Evolutionary conservation across 1,140 invertebrate genomes (phyloP).

Genomic region (Leptopilina boulardi): DNA sequence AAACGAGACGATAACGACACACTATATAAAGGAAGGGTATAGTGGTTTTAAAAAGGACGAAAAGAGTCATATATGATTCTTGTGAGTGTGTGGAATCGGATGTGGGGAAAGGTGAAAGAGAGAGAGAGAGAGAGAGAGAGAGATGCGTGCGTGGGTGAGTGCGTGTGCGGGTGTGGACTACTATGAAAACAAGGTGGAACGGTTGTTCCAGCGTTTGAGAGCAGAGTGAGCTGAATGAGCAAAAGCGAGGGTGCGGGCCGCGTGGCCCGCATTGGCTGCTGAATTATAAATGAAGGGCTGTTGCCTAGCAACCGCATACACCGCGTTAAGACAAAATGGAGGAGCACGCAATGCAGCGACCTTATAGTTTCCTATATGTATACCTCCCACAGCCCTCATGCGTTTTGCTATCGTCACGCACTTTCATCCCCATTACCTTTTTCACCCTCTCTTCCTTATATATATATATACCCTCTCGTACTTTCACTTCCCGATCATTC

Average conservation of each 20-base stretch:
- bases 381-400: conserved; percentile 37
- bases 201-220: conserved; percentile 68
- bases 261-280: conserved; percentile 70
- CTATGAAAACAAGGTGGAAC: conserved; percentile 59
- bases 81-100: conserved; percentile 1
- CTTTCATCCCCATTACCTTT: conserved; percentile 25
- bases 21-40: neutral
- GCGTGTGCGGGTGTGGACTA: conserved; percentile 53
- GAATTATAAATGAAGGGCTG: conserved; percentile 78
- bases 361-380: conserved; percentile 31
- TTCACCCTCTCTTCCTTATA: conserved; percentile 40
- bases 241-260: conserved; percentile 75
- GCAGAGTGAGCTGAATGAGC: conserved; percentile 63
- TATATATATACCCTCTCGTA: neutral
- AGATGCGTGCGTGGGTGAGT: neutral
- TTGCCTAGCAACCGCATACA: conserved; percentile 75
- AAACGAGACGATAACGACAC: neutral
- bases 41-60: neutral
- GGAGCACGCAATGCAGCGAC: conserved; percentile 63
- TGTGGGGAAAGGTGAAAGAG: neutral
- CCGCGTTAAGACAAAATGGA: conserved; percentile 77
- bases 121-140: neutral
- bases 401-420: conserved; percentile 20
- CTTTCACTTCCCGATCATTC: conserved; percentile 40
- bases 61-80: neutral